phyloP scores from a whole-genome alignment of 2,888 invertebrate genomes.

The Tenthredo livida region DNA sequence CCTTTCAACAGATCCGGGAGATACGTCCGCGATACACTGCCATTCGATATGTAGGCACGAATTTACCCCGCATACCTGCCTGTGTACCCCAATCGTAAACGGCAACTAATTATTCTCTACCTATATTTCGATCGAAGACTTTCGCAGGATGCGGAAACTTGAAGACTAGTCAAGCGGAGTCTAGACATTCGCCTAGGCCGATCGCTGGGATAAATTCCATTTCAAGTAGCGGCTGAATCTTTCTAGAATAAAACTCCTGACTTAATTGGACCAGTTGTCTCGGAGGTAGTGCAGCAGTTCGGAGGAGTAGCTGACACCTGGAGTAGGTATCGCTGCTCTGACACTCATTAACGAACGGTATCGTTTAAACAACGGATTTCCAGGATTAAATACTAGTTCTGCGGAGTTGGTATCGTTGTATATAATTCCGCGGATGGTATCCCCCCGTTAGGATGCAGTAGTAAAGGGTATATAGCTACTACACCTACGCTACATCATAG shows the following conservation, averaged over 20 bases:
- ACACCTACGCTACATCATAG: too few relatives aligned
- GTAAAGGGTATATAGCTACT: neutral
- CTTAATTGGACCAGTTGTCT: conserved; percentile 51
- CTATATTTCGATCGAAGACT: neutral
- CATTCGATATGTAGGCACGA: conserved; percentile 22
- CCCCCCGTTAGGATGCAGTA: neutral
- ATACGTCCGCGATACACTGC: neutral
- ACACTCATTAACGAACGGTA: conserved; percentile 45
- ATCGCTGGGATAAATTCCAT: conserved; percentile 26
- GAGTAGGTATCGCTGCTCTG: conserved; percentile 21
- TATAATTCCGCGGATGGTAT: neutral
- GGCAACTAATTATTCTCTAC: conserved; percentile 28
- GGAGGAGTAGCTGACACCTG: conserved; percentile 29
- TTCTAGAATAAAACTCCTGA: conserved; percentile 35
- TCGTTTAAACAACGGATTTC: conserved; percentile 41
- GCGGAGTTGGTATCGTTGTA: neutral
- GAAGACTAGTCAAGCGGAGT: conserved; percentile 12
- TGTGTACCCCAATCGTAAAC: neutral
- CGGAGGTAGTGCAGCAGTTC: conserved; percentile 8
- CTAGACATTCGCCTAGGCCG: conserved; percentile 34
- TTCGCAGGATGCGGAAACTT: neutral
- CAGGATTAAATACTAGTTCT: conserved; percentile 20
- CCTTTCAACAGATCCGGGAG: conserved; percentile 33
- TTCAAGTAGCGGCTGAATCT: neutral
- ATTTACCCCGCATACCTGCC: neutral